Conservation (phyloP, 2,797 vertebrate genomes). For the Amazona finschi region DNA sequence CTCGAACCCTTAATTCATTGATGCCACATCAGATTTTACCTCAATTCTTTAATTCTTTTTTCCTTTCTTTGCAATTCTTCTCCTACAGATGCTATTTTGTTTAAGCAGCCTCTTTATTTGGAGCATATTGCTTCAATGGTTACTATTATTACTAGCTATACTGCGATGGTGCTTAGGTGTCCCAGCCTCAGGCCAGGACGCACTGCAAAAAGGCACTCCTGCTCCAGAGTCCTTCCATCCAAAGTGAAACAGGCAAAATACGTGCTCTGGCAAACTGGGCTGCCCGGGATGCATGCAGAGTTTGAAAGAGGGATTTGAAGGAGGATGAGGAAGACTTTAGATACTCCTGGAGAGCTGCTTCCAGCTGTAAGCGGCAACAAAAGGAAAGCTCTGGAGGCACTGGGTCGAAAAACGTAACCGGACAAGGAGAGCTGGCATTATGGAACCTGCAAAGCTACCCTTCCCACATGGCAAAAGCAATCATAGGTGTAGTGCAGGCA, state of each 20-base stretch:
- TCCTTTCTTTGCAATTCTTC: neutral
- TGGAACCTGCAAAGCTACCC: neutral
- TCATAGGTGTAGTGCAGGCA: neutral
- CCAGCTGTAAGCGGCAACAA: neutral
- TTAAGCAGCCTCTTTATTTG: neutral
- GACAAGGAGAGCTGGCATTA: neutral
- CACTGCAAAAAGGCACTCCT: neutral
- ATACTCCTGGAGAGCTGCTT: neutral
- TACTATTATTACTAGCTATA: neutral
- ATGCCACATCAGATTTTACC: neutral
- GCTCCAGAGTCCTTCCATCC: neutral
- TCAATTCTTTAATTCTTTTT: neutral
- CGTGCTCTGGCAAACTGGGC: neutral
- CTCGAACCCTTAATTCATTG: neutral
- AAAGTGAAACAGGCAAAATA: fast-evolving
- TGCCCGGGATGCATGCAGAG: neutral
- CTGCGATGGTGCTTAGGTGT: neutral
- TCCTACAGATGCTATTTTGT: neutral
- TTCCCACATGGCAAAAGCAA: fast-evolving
- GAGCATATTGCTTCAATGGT: neutral
- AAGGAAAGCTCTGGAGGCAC: neutral
- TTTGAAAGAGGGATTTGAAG: neutral
- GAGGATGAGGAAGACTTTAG: neutral
- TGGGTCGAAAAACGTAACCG: neutral
- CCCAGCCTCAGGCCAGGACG: neutral